Evolutionary conservation across 2,113 vertebrate genomes (phyloP), one percentile per base, ranked within the genome.

Genomic region (Leuciscus idus): DNA sequence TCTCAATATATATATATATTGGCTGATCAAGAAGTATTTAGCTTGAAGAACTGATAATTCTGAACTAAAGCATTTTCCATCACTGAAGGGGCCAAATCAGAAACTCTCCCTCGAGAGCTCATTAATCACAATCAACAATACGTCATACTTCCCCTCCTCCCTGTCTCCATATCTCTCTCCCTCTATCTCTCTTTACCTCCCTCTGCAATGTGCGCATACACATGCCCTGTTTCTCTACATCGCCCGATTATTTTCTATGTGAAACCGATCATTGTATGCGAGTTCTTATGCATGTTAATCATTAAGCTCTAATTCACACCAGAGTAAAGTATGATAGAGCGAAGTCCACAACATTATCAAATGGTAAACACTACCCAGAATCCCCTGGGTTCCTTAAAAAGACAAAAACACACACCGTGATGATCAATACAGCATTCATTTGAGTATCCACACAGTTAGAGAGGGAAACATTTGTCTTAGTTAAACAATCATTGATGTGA

Each of bases 271-370:
- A 75, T 46, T 61, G 84, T 84, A 78, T 76, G 78, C 46, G 50
- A 77, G 62, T n/a, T 72, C 68, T 43, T 77, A 62, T 46, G 76
- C 64, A 52, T 70, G 91, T 93, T 94, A 93, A 94, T 94, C 76
- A 92, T 94, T 94, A 93, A 94, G 88, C 83, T 79, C 70, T 88
- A 78, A 87, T 84, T 89, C 80, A 90, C 64, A 87, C 85, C 73
- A 73, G 64, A 86, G 80, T 74, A 64, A 46, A 86, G 77, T 80
- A 87, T 89, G 66, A 87, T 84, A 59, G 93, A 90, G 87, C 92
- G 94, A 94, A 94, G 93, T 94, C 93, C 93, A 89, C 85, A 73
- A 86, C 66, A 90, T 90, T 90, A 91, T 91, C 88, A 92, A 87
- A 93, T 68, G 68, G 84, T 90, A 90, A 91, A 90, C 73, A 90